Evolutionary conservation across 2,797 vertebrate genomes (phyloP).

Genomic region (Tolypeutes matacus): DNA sequence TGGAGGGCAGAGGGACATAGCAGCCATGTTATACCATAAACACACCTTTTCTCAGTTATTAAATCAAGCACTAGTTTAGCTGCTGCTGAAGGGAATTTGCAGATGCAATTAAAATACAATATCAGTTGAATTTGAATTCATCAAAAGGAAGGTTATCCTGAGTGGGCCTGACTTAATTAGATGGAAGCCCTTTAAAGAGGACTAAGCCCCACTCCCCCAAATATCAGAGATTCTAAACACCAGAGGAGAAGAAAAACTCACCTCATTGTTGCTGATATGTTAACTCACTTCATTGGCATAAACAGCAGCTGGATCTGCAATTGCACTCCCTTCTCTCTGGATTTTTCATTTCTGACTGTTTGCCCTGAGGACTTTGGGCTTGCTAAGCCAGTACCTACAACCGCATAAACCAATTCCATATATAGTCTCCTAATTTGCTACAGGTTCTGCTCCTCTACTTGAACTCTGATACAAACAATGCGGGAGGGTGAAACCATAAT

Average conservation of each 20-base stretch:
- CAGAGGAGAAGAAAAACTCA: background rate
- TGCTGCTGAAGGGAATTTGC: constrained; percentile 5
- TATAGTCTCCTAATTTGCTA: background rate
- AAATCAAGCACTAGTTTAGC: background rate
- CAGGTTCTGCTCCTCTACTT: background rate
- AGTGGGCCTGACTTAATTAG: constrained; percentile 36
- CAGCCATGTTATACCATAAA: background rate
- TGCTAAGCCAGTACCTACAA: background rate
- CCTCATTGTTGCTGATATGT: too few species aligned
- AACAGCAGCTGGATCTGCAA: background rate
- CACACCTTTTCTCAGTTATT: background rate
- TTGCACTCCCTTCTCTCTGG: background rate
- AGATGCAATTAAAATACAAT: constrained; percentile 48
- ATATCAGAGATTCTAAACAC: constrained; percentile 14
- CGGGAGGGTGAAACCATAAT: background rate
- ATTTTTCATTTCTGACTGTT: background rate
- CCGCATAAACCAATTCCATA: background rate
- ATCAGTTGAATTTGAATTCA: constrained; percentile 58
- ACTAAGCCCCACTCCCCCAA: background rate
- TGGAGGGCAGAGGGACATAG: background rate
- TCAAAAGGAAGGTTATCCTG: constrained; percentile 60
- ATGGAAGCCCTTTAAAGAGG: constrained; percentile 22
- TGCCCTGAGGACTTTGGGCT: background rate
- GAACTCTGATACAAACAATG: background rate
- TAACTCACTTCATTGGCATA: background rate